These are phyloP conservation scores for Struthidea cinerea DNA, from an alignment of 2,113 vertebrate species.

Conservation along the genomic window DNA sequence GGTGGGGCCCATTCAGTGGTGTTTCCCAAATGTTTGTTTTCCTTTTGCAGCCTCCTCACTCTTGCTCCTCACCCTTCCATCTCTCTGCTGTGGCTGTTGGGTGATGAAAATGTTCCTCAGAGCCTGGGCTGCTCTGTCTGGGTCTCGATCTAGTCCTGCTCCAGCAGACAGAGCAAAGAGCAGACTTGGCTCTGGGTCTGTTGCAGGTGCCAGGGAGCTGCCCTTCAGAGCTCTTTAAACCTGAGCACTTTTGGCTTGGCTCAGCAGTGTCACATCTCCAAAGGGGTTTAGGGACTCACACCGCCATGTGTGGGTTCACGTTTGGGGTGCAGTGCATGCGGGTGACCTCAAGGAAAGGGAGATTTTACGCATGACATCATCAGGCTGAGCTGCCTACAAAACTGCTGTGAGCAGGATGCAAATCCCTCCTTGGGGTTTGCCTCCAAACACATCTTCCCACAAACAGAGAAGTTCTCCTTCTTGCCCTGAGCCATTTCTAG, in stretches of 20 bases:
- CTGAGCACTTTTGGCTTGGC: not conserved
- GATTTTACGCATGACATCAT: not conserved
- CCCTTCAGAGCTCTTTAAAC: not conserved
- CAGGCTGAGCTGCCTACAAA: not conserved
- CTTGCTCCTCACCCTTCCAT: not conserved
- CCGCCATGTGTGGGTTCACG: fast-evolving
- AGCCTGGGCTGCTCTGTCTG: not conserved
- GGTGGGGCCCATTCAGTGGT: not conserved
- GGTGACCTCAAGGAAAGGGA: not conserved
- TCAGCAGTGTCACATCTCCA: not conserved
- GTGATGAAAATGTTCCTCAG: not conserved
- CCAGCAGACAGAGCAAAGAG: not conserved
- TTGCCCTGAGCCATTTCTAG: not conserved
- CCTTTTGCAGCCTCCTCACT: not conserved
- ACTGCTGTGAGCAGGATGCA: not conserved
- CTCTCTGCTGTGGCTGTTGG: not conserved
- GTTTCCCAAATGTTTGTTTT: not conserved
- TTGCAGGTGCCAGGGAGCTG: not conserved
- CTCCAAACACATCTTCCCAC: not conserved
- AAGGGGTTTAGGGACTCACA: fast-evolving
- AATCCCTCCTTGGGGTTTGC: not conserved
- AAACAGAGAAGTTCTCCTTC: not conserved
- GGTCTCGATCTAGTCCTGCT: not conserved
- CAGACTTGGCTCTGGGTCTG: not conserved
- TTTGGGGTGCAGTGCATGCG: fast-evolving